A percentile compares a stretch with the other conserved stretches of the same genome.
Conservation (phyloP, 2,888 invertebrate genomes). For the Chymomyza procnemis region DNA sequence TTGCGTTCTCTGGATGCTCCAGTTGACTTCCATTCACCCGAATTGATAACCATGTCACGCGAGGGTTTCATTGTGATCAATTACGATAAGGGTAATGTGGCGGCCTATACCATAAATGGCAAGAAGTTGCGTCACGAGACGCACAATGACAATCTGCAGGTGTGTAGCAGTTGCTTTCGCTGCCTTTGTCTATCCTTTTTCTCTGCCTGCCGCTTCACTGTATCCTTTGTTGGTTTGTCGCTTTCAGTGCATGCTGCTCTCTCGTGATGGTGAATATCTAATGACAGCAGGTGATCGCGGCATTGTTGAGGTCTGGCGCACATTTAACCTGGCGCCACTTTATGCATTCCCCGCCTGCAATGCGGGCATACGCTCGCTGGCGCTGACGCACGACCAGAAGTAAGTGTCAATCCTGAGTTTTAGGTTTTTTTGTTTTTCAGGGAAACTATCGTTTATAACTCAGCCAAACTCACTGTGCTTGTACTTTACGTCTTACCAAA, state of each 20-base stretch:
- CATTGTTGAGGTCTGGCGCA: conserved; percentile 98
- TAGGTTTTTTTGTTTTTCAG: too few species aligned
- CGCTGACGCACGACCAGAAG: conserved; percentile 99
- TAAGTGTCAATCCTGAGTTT: conserved; percentile 82
- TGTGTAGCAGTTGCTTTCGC: conserved; percentile 74
- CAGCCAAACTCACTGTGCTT: too few species aligned
- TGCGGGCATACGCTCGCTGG: conserved; percentile 94
- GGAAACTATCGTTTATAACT: too few species aligned
- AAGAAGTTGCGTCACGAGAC: conserved; percentile 92
- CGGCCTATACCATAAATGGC: conserved; percentile 96
- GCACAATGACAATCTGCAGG: conserved; percentile 96
- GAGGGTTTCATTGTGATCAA: conserved; percentile 97
- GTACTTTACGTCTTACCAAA: not conserved
- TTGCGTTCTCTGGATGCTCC: conserved; percentile 93
- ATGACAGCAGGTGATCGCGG: conserved; percentile 98
- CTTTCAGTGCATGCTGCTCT: conserved; percentile 91
- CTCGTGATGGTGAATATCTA: conserved; percentile 98
- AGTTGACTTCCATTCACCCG: conserved; percentile 86
- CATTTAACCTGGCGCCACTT: conserved; percentile 96
- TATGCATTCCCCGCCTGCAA: conserved; percentile 99
- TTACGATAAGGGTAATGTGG: conserved; percentile 94
- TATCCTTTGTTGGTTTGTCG: conserved; percentile 51
- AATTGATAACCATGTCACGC: conserved; percentile 94
- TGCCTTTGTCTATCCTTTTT: not conserved
- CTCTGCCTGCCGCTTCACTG: not conserved